Base-by-base conservation (phyloP, 2,797 vertebrate species). In the Coregonus ussuriensis region DNA sequence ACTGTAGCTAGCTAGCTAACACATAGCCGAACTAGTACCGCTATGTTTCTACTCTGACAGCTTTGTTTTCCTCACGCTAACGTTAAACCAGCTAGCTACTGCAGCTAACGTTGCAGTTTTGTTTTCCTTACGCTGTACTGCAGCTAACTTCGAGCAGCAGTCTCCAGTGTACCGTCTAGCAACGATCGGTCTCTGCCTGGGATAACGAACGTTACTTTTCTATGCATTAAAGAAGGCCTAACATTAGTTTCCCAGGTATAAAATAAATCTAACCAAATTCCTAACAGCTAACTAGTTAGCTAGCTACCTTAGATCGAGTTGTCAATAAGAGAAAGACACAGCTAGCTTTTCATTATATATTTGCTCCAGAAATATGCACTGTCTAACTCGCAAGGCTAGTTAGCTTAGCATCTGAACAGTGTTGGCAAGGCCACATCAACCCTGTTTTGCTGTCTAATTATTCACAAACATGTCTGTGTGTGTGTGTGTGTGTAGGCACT, bases 351-450 rank as follows among this genome's bases (percentile, higher is more conserved):
- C 2, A 25, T 63, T 63, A 25, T 6, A 63, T 18, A 63, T 63
- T 9, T 63, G 9, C 9, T 21, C n/a, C 59, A 62, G 6, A 62
- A 62, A n/a, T 21, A 25, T 41, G 3, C 59, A 25, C n/a, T 25
- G 59, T 7, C 59, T 25, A 63, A 25, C 59, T 63, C 6, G 33
- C 13, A 53, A 16, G 11, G 31, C 62, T 31, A 41, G 68, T 51
- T 59, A 62, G 29, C 66, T 74, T 72, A 72, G 25, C 71, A 56
- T 56, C 53, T 13, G 13, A 29, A 31, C 71, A 70, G 7, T 72
- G 47, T 72, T 53, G 16, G 52, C 66, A 83, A 90, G 89, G 91
- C 91, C 89, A 85, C 69, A 84, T 76, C 80, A 72, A 72, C 37
- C 4, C 37, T n/a, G 4, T 25, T 25, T 47, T 47, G 37, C 21